phyloP scores from a whole-genome alignment of 2,888 invertebrate genomes.

The Apeira syringaria region DNA sequence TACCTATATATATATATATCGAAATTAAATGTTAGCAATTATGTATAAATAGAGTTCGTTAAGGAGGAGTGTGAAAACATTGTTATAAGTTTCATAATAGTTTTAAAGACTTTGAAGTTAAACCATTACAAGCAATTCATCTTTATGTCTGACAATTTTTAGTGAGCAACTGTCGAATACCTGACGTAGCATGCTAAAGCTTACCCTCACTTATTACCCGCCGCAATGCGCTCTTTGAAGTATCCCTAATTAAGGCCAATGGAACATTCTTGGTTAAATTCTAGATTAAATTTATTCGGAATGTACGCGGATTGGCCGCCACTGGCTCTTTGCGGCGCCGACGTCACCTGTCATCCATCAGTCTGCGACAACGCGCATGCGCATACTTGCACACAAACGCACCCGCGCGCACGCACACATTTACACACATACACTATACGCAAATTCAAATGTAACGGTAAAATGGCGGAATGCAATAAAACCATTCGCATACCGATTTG shows the following conservation, averaged over 20 bases:
- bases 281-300: slow-evolving; percentile 54
- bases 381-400: slow-evolving; percentile 45
- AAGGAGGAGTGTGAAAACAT: slow-evolving; percentile 2
- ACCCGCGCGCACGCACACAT: slow-evolving; percentile 37
- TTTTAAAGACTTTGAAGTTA: background rate
- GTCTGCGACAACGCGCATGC: slow-evolving; percentile 75
- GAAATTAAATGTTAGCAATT: no score
- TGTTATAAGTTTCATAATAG: slow-evolving; percentile 5
- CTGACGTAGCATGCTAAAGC: slow-evolving; percentile 11
- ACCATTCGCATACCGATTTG: slow-evolving; percentile 63
- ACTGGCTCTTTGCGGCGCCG: slow-evolving; percentile 46
- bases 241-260: slow-evolving; percentile 46
- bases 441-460: slow-evolving; percentile 80
- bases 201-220: slow-evolving; percentile 39
- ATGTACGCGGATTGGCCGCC: slow-evolving; percentile 43
- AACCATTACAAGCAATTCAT: slow-evolving; percentile 16
- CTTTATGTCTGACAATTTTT: slow-evolving; percentile 15
- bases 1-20: no score
- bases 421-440: slow-evolving; percentile 38
- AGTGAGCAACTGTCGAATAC: slow-evolving; percentile 19
- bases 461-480: slow-evolving; percentile 70
- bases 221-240: slow-evolving; percentile 44
- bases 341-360: slow-evolving; percentile 83
- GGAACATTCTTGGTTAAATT: slow-evolving; percentile 40
- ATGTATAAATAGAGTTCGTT: background rate